These are phyloP conservation scores for Hassar affinis DNA, from an alignment of 2,113 vertebrate species.

Conservation along the genomic window DNA sequence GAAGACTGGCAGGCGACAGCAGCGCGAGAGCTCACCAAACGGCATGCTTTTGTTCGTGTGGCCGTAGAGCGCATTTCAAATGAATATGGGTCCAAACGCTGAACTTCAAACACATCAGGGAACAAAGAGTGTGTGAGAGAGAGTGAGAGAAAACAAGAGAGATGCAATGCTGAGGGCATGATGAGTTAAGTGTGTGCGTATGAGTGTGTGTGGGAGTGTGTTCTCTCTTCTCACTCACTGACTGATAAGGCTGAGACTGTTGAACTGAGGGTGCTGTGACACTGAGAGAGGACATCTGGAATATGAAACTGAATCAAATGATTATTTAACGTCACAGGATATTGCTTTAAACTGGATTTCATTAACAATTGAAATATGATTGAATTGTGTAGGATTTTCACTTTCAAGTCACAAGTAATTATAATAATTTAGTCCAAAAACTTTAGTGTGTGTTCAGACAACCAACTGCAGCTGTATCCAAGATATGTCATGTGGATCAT, in stretches of 20 bases:
- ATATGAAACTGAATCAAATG: conserved; percentile 1
- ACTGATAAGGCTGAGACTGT: conserved; percentile 28
- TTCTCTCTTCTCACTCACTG: conserved; percentile 24
- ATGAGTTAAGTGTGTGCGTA: background rate
- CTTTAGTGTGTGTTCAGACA: conserved; percentile 1
- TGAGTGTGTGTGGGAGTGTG: conserved; percentile 1
- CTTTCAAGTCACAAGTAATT: background rate
- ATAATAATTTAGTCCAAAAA: background rate
- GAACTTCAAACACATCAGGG: conserved; percentile 49
- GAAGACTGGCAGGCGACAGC: background rate
- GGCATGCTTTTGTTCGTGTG: conserved; percentile 32
- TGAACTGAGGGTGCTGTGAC: conserved; percentile 29
- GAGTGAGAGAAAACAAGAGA: conserved; percentile 17
- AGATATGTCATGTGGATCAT: background rate
- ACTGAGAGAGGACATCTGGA: conserved; percentile 13
- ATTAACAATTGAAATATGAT: conserved; percentile 10
- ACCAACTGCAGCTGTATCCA: background rate
- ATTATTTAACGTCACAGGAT: background rate
- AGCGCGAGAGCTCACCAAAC: conserved; percentile 27
- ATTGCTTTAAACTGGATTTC: conserved; percentile 20
- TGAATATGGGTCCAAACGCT: conserved; percentile 43
- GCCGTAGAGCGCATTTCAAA: conserved; percentile 41
- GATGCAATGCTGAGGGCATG: conserved; percentile 17
- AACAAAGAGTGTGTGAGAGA: conserved; percentile 22
- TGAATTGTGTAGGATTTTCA: background rate